phyloP scores from a whole-genome alignment of 1,140 invertebrate species.

The Aphidius gifuensis region DNA sequence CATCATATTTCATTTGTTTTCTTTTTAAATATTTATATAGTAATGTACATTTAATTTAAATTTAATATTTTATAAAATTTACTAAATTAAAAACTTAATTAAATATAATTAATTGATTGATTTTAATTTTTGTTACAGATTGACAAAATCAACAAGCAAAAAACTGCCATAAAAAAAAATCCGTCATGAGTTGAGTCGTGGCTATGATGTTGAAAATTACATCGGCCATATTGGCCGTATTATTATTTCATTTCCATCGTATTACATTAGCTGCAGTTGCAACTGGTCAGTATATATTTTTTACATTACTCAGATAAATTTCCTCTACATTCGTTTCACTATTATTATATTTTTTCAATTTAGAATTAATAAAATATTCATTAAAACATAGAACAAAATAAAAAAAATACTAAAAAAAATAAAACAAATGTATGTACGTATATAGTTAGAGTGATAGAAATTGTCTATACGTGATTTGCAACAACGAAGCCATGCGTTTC shows the following conservation, averaged over 20 bases:
- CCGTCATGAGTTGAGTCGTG: conserved; percentile 49
- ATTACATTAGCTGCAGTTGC: conserved; percentile 29
- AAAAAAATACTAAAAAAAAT: too few species aligned
- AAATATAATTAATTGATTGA: too few species aligned
- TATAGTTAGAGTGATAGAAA: neutral
- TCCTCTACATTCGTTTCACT: too few species aligned
- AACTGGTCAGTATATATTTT: conserved; percentile 28
- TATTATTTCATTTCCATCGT: conserved; percentile 45
- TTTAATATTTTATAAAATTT: too few species aligned
- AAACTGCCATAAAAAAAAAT: conserved; percentile 5
- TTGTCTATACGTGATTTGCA: neutral
- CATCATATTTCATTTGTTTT: too few species aligned
- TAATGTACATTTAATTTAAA: too few species aligned
- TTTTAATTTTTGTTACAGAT: conserved; percentile 4
- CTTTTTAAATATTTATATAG: too few species aligned
- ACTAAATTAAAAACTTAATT: too few species aligned
- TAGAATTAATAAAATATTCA: neutral
- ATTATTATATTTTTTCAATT: neutral
- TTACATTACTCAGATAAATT: too few species aligned
- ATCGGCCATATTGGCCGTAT: conserved; percentile 49
- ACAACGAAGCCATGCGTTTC: conserved; percentile 28
- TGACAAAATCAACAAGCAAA: neutral
- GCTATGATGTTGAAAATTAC: conserved; percentile 48
- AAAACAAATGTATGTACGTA: too few species aligned
- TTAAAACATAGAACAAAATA: neutral